Conservation (phyloP, 2,113 vertebrate genomes). For the Ranitomeya imitator region DNA sequence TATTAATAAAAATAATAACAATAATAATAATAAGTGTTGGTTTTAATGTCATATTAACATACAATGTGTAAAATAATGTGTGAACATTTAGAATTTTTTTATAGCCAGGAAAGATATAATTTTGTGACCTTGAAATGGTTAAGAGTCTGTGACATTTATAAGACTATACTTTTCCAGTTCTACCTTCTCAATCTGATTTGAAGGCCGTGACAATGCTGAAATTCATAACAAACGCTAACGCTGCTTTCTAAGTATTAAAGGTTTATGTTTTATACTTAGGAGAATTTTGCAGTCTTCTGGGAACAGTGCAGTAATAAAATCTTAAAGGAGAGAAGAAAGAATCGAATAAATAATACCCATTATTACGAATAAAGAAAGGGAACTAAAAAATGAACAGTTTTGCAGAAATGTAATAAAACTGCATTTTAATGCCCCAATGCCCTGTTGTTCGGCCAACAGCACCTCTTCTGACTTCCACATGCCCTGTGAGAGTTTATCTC, state of each 20-base stretch:
- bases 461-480: too few species aligned
- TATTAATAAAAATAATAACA: too few species aligned
- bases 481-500: too few species aligned
- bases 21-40: too few species aligned
- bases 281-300: not conserved
- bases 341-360: too few species aligned
- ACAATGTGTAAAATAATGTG: not conserved
- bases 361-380: too few species aligned
- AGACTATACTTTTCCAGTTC: not conserved
- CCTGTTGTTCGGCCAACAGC: too few species aligned
- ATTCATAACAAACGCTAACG: not conserved
- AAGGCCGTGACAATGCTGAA: not conserved
- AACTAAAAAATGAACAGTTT: not conserved
- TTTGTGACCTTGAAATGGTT: not conserved
- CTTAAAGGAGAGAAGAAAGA: not conserved
- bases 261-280: not conserved
- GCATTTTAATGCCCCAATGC: not conserved
- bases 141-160: not conserved
- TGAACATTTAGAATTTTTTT: not conserved
- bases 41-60: not conserved
- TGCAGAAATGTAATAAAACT: not conserved
- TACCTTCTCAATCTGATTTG: conserved; percentile 11
- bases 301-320: not conserved
- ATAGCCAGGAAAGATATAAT: not conserved
- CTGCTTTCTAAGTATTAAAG: not conserved